Base-by-base conservation (phyloP, 2,113 vertebrate species). In the Psettodes erumei region DNA sequence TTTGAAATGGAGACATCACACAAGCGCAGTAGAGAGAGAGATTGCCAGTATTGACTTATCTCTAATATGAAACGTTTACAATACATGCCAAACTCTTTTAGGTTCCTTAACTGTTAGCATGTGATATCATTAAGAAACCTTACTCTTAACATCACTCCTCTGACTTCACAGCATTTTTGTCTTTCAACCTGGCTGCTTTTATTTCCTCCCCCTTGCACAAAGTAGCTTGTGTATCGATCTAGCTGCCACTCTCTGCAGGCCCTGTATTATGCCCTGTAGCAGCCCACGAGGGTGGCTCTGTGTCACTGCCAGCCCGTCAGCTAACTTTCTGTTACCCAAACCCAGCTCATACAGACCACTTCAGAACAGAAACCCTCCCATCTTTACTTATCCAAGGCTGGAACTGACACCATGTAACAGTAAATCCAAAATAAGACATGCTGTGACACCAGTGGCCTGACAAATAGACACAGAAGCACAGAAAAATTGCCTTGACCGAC, bases 181-280 rank as follows among this genome's bases (percentile, higher is more conserved):
- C 72, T 82, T 66, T 83, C 60, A 81, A 60, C 64, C 38, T n/a
- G 60, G 40, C 51, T 64, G 73, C 66, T 62, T 85, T 75, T 61
- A 70, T 85, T 73, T 77, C 38, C 72, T 71, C 68, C 45, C 27
- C 61, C 62, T 45, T n/a, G 59, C 33, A 47, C 69, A 76, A 77
- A n/a, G n/a, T 59, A 51, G 38, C 21, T 32, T 15, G 21, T 23
- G 47, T 47, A 67, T 79, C 42, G 37, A 18, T 69, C 55, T 71
- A 23, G 48, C 79, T 53, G 64, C 76, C 37, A 32, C n/a, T 48
- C 59, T 79, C 76, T 47, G 50, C 48, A 70, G 55, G 53, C 51
- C 65, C 18, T 21, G 50, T 33, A n/a, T 60, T 64, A 23, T 74
- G 67, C 38, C 63, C 64, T 84, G 72, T 51, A 65, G 58, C 62